Evolutionary conservation across 1,140 invertebrate genomes (phyloP).

Genomic region (Eurosta solidaginis): DNA sequence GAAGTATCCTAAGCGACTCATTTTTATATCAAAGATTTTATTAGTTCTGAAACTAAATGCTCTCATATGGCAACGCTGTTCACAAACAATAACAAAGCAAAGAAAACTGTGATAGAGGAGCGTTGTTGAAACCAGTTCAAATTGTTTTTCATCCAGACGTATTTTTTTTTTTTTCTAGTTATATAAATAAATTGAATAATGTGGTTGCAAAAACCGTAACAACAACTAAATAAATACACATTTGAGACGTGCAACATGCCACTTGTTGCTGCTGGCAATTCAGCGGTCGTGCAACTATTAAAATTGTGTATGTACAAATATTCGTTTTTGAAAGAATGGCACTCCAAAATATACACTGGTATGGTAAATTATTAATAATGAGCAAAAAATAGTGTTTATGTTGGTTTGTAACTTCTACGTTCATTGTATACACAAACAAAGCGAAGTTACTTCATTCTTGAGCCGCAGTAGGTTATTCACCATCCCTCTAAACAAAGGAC

Average conservation of each 20-base stretch:
- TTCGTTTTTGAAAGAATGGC: not conserved
- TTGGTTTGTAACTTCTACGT: no score
- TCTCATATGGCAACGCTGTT: no score
- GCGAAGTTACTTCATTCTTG: no score
- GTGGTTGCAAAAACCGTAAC: not conserved
- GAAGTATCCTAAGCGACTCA: no score
- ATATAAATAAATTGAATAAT: not conserved
- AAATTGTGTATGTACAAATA: not conserved
- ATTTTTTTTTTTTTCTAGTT: not conserved
- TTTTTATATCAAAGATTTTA: no score
- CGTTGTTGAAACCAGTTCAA: conserved; percentile 7
- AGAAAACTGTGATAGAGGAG: not conserved
- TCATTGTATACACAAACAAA: no score
- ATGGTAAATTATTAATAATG: no score
- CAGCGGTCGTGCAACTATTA: not conserved
- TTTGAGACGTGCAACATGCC: not conserved
- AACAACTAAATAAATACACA: not conserved
- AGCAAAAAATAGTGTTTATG: no score
- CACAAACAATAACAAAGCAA: not conserved
- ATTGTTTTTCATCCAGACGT: not conserved
- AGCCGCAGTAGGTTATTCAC: no score
- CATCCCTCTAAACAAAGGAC: no score
- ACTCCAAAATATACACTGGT: not conserved
- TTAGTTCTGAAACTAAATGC: no score
- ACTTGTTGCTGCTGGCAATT: not conserved